Conservation (phyloP, 2,888 invertebrate species). For the Hesperia comma region DNA sequence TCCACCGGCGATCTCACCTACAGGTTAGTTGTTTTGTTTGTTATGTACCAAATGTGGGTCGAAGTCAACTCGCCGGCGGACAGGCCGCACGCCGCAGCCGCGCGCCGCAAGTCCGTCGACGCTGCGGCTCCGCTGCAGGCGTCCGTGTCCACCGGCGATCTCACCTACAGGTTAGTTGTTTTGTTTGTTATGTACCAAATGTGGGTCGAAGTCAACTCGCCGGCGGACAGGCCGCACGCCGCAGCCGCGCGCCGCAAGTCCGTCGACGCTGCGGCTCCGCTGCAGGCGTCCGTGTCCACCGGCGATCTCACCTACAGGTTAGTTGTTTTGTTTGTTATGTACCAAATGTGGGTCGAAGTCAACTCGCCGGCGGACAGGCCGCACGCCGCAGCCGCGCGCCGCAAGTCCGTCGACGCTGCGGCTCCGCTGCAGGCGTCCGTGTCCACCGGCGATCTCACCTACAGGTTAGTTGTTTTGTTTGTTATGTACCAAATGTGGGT, state of each 20-base stretch:
- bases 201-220: no score
- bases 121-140: slow-evolving; percentile 55
- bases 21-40: no score
- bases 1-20: slow-evolving; percentile 71
- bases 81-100: slow-evolving; percentile 44
- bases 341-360: no score
- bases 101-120: slow-evolving; percentile 60
- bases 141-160: slow-evolving; percentile 71
- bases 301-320: slow-evolving; percentile 70
- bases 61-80: slow-evolving; percentile 52
- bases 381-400: slow-evolving; percentile 50
- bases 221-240: slow-evolving; percentile 48
- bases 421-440: slow-evolving; percentile 62
- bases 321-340: no score
- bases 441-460: slow-evolving; percentile 70
- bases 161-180: slow-evolving; percentile 67
- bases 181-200: no score
- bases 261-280: slow-evolving; percentile 46
- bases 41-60: no score
- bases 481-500: no score
- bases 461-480: no score
- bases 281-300: slow-evolving; percentile 71
- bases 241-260: slow-evolving; percentile 57
- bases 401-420: slow-evolving; percentile 57
- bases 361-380: slow-evolving; percentile 48